phyloP scores from a whole-genome alignment of 2,113 vertebrate genomes.

The Oreochromis niloticus region DNA sequence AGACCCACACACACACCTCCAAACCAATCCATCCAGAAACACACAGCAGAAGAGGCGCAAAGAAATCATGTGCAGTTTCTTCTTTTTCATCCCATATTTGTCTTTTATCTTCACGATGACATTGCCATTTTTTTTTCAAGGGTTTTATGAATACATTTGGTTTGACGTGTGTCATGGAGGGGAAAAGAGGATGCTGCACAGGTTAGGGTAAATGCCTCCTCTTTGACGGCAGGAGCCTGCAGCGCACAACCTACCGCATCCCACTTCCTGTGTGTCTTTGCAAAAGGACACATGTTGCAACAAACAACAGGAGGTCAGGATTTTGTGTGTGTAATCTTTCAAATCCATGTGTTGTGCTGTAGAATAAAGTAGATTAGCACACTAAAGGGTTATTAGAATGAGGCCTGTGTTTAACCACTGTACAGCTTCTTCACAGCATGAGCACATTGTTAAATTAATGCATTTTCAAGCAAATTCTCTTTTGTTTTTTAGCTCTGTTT shows the following conservation, averaged over 20 bases:
- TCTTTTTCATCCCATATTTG: neutral
- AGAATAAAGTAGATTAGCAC: neutral
- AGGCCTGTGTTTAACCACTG: neutral
- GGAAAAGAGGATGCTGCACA: neutral
- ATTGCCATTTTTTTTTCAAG: neutral
- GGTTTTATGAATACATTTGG: neutral
- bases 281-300: neutral
- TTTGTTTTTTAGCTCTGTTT: neutral
- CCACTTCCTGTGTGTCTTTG: neutral
- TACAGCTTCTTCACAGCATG: neutral
- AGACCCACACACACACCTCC: neutral
- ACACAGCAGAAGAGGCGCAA: neutral
- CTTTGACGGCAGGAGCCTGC: neutral
- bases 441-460: neutral
- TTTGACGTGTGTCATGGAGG: neutral
- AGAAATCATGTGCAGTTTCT: neutral
- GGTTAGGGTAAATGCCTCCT: neutral
- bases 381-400: neutral
- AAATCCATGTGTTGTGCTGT: neutral
- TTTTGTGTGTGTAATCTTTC: neutral
- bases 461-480: neutral
- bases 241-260: neutral
- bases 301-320: neutral
- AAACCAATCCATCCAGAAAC: neutral
- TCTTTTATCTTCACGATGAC: neutral